These are phyloP conservation scores for Arbacia lixula DNA, from an alignment of 53 echinoderm and acorn worm species.

Conservation along the genomic window DNA sequence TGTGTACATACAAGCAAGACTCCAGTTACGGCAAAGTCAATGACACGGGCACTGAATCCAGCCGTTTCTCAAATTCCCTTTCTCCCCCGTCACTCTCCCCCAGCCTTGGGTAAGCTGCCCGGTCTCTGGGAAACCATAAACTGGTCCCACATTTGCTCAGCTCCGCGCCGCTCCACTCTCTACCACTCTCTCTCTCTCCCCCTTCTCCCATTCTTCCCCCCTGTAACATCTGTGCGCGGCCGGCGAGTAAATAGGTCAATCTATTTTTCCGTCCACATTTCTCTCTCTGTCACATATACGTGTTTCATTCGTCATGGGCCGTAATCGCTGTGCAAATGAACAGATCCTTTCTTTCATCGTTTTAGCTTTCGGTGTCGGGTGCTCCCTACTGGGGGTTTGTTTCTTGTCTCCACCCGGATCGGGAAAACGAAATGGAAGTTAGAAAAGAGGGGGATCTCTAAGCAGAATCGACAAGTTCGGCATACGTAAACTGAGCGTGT, in stretches of 20 bases:
- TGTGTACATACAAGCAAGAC: slow-evolving; percentile 28
- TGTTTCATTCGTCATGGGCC: slow-evolving; percentile 49
- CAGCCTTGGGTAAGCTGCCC: not conserved
- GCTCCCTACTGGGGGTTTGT: slow-evolving; percentile 31
- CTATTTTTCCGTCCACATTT: slow-evolving; percentile 9
- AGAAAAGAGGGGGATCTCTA: slow-evolving; percentile 6
- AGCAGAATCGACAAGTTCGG: slow-evolving; percentile 46
- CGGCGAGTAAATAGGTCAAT: slow-evolving; percentile 49
- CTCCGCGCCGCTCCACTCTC: not conserved
- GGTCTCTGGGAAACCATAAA: slow-evolving; percentile 31
- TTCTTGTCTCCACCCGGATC: no score
- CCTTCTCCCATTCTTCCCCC: no score
- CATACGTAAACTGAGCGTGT: slow-evolving; percentile 56
- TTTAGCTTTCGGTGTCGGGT: slow-evolving; percentile 47
- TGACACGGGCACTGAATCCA: slow-evolving; percentile 22
- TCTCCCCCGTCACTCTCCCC: slow-evolving; percentile 25
- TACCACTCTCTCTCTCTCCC: no score
- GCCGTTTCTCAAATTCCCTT: slow-evolving; percentile 40
- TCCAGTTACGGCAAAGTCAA: slow-evolving; percentile 23
- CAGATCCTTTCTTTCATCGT: slow-evolving; percentile 45
- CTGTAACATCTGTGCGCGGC: slow-evolving; percentile 3
- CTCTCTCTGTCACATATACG: slow-evolving; percentile 47
- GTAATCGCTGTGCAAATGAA: slow-evolving; percentile 56
- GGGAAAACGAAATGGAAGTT: not conserved
- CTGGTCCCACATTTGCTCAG: slow-evolving; percentile 42